Conservation (phyloP, 2,797 vertebrate species). For the Spinibarbus caldwelli region DNA sequence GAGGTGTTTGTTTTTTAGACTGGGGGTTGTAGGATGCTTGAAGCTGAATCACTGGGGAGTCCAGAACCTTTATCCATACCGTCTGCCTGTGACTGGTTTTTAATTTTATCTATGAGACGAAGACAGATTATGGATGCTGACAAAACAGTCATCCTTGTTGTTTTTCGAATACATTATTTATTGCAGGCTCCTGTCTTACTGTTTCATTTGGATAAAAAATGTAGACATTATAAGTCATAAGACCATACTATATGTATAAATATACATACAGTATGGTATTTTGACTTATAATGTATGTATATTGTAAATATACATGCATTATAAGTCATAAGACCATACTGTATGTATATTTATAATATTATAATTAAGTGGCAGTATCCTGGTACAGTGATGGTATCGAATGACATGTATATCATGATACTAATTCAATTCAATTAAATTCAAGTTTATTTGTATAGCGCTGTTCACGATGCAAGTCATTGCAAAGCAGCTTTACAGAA, state of each 20-base stretch:
- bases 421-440: too few relatives aligned
- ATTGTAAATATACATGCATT: too few relatives aligned
- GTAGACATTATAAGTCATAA: not conserved
- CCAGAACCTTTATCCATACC: not conserved
- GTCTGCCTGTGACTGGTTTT: conserved; percentile 67
- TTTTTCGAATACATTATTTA: not conserved
- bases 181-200: not conserved
- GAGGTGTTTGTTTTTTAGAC: conserved; percentile 4
- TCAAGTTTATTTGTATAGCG: too few relatives aligned
- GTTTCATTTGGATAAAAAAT: not conserved
- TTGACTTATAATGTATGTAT: too few relatives aligned
- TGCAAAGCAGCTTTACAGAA: too few relatives aligned
- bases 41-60: not conserved
- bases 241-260: too few relatives aligned
- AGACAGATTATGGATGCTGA: conserved; percentile 60
- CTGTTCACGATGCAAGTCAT: too few relatives aligned
- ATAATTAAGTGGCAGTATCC: not conserved
- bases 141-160: conserved; percentile 16
- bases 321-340: not conserved
- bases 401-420: not conserved
- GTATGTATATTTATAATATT: not conserved
- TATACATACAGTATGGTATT: too few relatives aligned
- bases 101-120: conserved; percentile 60
- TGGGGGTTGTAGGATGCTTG: not conserved
- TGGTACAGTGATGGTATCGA: not conserved